Base-by-base conservation (phyloP, 2,797 vertebrate genomes). In the Macrochelys suwanniensis region DNA sequence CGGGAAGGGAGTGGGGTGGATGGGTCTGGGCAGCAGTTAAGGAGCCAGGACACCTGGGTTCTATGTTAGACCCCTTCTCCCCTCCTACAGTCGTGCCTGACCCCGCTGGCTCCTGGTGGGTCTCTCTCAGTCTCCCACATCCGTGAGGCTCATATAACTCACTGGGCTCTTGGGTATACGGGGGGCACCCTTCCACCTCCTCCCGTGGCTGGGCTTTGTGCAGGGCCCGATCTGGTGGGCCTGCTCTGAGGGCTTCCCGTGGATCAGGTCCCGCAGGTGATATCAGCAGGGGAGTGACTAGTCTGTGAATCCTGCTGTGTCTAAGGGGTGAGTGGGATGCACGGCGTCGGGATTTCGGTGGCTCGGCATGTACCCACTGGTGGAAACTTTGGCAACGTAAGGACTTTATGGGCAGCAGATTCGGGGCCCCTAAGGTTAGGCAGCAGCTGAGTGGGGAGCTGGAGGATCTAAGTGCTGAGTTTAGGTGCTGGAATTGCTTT, bases 281-380 rank as follows among this genome's bases (percentile, higher is more conserved):
- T 17, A 5, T 33, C 6, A 4, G 33, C 31, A 65, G 57, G 61
- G 6, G 65, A 37, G 21, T 9, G 2, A n/a, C 33, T 21, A 19
- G 7, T 17, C n/a, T 17, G 17, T n/a, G 65, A 68, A 16, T n/a
- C 61, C 65, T 7, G 2, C n/a, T 16, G 17, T 0, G 17, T 17
- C n/a, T 68, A 68, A 37, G 65, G n/a, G n/a, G 8, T 37, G 33
- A n/a, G 16, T 8, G 2, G 65, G 33, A 65, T 4, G 7, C 61
- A 5, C 17, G 9, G n/a, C 5, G 33, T 11, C 1, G 2, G n/a
- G 17, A 68, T n/a, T 68, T 59, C 5, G 7, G 33, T 1, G 17
- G 65, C 17, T 7, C 31, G n/a, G 61, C 33, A 16, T 7, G 7
- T 16, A 61, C 31, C 59, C 59, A 8, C 15, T 61, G 16, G 7